Percentiles rank a stretch among this genome's conserved stretches.
phyloP scores from a whole-genome alignment of 2,797 vertebrate species.

The Lutjanus argentimaculatus region DNA sequence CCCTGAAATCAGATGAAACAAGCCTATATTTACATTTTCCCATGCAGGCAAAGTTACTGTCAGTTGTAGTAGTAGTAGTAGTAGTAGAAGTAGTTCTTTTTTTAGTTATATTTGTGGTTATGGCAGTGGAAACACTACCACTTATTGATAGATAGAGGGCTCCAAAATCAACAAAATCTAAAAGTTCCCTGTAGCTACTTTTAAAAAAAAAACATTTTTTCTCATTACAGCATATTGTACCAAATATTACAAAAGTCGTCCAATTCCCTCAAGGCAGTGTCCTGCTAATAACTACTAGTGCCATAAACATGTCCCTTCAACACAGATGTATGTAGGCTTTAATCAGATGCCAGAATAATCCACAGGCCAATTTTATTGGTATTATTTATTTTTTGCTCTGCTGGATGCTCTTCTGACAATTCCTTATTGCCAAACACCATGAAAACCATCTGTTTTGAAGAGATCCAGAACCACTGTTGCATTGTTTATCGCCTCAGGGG shows the following conservation, averaged over 20 bases:
- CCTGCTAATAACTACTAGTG: constrained; percentile 31
- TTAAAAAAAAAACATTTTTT: neutral
- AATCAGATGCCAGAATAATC: constrained; percentile 56
- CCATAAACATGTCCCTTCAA: constrained; percentile 39
- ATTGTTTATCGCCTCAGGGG: constrained; percentile 47
- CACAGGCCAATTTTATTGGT: constrained; percentile 46
- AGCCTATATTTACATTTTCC: too few species aligned
- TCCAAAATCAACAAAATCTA: too few species aligned
- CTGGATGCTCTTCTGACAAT: constrained; percentile 61
- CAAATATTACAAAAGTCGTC: constrained; percentile 5
- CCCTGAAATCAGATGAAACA: too few species aligned
- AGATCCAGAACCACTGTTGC: constrained; percentile 30
- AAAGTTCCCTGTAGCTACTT: too few species aligned
- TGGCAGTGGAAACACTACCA: too few species aligned
- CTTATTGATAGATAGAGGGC: too few species aligned
- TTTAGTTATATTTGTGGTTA: too few species aligned
- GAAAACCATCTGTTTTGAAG: constrained; percentile 53
- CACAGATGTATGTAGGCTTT: constrained; percentile 43
- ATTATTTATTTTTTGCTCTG: constrained; percentile 41
- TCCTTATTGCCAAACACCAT: constrained; percentile 52
- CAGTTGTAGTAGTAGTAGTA: too few species aligned
- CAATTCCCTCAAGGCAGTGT: constrained; percentile 21
- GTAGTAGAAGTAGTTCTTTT: too few species aligned
- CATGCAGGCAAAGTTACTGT: too few species aligned
- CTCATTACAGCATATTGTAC: constrained; percentile 18